Base-by-base conservation (phyloP, 1,140 invertebrate genomes). In the Macrobrachium rosenbergii region DNA sequence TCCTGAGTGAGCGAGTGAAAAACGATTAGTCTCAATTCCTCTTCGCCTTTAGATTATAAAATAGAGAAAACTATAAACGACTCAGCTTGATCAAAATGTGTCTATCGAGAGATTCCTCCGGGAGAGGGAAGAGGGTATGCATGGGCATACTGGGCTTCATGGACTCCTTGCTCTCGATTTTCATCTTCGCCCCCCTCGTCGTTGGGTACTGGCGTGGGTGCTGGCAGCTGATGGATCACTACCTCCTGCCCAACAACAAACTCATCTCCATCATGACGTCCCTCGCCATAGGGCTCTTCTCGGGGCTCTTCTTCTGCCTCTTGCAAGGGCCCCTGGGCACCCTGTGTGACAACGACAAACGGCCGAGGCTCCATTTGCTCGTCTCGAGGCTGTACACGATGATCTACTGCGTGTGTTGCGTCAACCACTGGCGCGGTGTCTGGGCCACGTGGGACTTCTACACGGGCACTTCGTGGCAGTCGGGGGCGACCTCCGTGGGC, bases 131-230 rank as follows among this genome's bases (percentile, higher is more conserved):
- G 43, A 45, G 63, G 83, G 81, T 83, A 89, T 90, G 90, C 72
- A 90, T 76, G 90, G 90, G 67, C 73, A 91, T 92, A 83, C 92
- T 96, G 23, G 94, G 94, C 17, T 90, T 95, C 72, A 91, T 96
- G 67, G 96, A 97, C 91, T 93, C 93, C 17, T 90, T 95, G 19
- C 93, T 97, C 90, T 95, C 96, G 8, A 94, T 94, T 72, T 90
- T 94, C 0, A 92, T 97, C 16, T 94, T 96, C 10, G 95, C 95
- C 0, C 96, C 96, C 12, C 94, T 95, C 14, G 96, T 97, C 2
- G 95, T 97, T 12, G 94, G 94, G 73, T 97, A 97, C 91, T 97
- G 96, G 96, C 93, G 96, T 52, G 96, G 96, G 78, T 96, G 95
- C 52, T 97, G 96, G 96, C 94, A 94, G 69, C 93, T 97, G 21